phyloP scores from a whole-genome alignment of 2,888 invertebrate genomes.

The Perizoma affinitatum region DNA sequence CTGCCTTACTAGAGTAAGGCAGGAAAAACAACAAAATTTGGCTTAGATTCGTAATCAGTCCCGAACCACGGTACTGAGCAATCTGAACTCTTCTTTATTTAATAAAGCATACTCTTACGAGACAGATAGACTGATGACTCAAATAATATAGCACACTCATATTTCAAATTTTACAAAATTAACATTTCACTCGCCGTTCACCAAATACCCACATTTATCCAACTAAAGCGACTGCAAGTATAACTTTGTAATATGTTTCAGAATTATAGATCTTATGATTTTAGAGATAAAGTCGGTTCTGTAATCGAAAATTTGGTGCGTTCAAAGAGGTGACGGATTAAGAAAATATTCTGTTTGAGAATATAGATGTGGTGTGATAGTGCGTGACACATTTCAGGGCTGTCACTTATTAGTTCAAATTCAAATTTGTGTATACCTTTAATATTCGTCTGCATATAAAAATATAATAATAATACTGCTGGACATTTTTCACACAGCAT shows the following conservation, averaged over 20 bases:
- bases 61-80: too few species aligned
- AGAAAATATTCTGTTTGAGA: constrained; percentile 76
- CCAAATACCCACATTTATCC: constrained; percentile 14
- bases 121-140: constrained; percentile 28
- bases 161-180: constrained; percentile 29
- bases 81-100: too few species aligned
- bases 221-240: constrained; percentile 14
- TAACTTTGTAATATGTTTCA: constrained; percentile 16
- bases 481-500: too few species aligned
- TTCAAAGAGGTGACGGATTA: constrained; percentile 76
- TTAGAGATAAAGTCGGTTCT: constrained; percentile 43
- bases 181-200: constrained; percentile 21
- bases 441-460: too few species aligned
- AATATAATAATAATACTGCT: too few species aligned
- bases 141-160: constrained; percentile 22
- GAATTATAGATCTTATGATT: constrained; percentile 33
- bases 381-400: constrained; percentile 68
- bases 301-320: constrained; percentile 30
- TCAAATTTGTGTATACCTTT: too few species aligned
- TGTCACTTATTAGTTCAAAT: constrained; percentile 39
- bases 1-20: too few species aligned
- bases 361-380: constrained; percentile 76
- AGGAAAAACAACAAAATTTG: too few species aligned
- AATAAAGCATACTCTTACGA: constrained; percentile 15
- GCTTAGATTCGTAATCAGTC: too few species aligned